Base-by-base conservation (phyloP, 2,113 vertebrate genomes). In the Prochilodus magdalenae region DNA sequence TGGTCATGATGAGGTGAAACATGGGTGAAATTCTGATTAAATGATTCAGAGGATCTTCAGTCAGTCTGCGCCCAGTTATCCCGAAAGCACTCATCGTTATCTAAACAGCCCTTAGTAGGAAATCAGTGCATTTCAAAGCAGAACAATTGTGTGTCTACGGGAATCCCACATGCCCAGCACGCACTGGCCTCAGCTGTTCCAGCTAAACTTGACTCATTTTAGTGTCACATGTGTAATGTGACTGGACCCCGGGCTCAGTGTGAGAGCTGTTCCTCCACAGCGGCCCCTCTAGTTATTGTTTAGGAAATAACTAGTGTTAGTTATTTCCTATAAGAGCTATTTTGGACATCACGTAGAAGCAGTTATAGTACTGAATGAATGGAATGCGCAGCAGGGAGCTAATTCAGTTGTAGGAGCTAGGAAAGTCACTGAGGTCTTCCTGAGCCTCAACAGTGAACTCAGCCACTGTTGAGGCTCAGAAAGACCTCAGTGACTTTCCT, bases 111-210 rank as follows among this genome's bases (percentile, higher is more conserved):
- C 11, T 63, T 24, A 12, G 26, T 27, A 26, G 59, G 20, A 60
- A 26, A 10, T 60, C 59, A 60, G n/a, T 24, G 59, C 18, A 26
- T 47, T 75, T 75, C 53, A 1, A 5, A 10, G 73, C 53, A 22
- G 30, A 26, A 27, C 6, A 12, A 5, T 5, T 15, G 33, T 16
- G 60, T 27, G 12, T 6, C 4, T 27, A 36, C 18, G n/a, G 18
- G 44, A 77, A 15, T 44, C 8, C 40, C 12, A 29, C 16, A 51
- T 16, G 15, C 16, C 1, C 15, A 16, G 66, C 24, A n/a, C 51
- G 57, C 1, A 57, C 12, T 8, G 40, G 40, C 14, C 86, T 89
- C 89, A 83, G 87, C 85, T 87, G 87, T 83, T 80, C 26, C 71
- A 5, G 47, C 29, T 79, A 16, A 88, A 88, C 81, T 81, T 86